Conservation (phyloP, 2,113 vertebrate species). For the Chlorocebus sabaeus region DNA sequence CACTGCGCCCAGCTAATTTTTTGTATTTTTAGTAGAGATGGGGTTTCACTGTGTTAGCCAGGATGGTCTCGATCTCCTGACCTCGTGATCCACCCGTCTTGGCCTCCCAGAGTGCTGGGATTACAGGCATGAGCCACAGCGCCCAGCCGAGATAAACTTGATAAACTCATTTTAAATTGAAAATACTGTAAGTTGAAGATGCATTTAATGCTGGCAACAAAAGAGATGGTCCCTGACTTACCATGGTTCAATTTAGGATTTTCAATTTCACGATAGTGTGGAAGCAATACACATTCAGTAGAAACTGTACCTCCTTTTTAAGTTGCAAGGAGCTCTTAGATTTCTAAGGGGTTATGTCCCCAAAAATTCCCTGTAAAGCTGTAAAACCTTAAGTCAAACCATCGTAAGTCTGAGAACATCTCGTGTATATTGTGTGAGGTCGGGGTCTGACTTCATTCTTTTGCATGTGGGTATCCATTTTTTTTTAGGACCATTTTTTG, state of each 20-base stretch:
- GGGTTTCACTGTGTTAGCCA: too few relatives aligned
- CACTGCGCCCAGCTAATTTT: too few relatives aligned
- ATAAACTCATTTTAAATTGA: background rate
- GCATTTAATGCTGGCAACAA: background rate
- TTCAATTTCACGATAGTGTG: background rate
- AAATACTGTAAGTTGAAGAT: background rate
- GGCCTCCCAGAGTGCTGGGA: too few relatives aligned
- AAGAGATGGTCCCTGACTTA: background rate
- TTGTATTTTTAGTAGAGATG: too few relatives aligned
- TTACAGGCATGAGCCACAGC: too few relatives aligned
- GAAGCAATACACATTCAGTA: background rate
- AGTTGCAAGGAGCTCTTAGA: background rate
- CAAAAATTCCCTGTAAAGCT: background rate
- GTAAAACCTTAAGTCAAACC: background rate
- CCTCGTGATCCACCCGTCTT: too few relatives aligned
- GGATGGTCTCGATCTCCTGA: too few relatives aligned
- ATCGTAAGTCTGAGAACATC: background rate
- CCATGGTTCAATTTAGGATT: background rate
- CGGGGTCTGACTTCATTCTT: background rate
- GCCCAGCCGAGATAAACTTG: background rate
- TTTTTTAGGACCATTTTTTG: background rate
- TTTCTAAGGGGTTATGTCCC: background rate
- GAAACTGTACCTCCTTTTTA: background rate
- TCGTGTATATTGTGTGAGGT: background rate
- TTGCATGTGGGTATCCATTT: background rate